Base-by-base conservation (phyloP, 1,140 invertebrate species). In the Trichomalopsis sarcophagae region DNA sequence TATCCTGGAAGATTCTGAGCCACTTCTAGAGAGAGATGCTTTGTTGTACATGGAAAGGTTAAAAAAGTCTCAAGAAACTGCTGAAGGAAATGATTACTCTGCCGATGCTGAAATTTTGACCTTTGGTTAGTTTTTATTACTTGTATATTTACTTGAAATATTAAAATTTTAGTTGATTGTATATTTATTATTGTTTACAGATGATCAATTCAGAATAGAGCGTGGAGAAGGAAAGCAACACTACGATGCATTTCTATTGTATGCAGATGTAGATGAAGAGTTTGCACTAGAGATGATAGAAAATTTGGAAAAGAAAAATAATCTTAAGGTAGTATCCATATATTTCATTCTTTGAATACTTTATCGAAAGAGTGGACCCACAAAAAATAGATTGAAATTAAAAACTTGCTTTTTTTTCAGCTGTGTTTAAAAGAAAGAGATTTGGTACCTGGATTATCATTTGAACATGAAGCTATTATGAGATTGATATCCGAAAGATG, bases 211-310 rank as follows among this genome's bases (percentile, higher is more conserved):
- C 21, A 91, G 93, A 81, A 87, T 93, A 14, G 90, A 92, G 17
- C 89, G 93, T 88, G 94, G 95, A 23, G 87, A 94, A 78, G 89
- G 92, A 78, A 92, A 93, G 75, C 94, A 95, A 88, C 91, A 90
- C 76, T 97, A 96, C 88, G 95, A 96, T 93, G 96, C 96, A 7
- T 96, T 96, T 89, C 92, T 96, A 50, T 89, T 96, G n/a, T 96
- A 94, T 90, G 94, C 95, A n/a, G 95, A 96, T 84, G 95, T 95
- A 83, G 96, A 97, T 91, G 89, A 91, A 23, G 91, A 94, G 47
- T 96, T 96, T 94, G 96, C 94, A 2, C 93, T 91, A 2, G 90
- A 95, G 88, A 91, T 96, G 66, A 91, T 96, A 68, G 90, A 94
- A n/a, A 94, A 92, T 88, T 92, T 96, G 89, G 96, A 96, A 91